Evolutionary conservation across 2,797 vertebrate species (phyloP).

Genomic region (Sebastes minor): DNA sequence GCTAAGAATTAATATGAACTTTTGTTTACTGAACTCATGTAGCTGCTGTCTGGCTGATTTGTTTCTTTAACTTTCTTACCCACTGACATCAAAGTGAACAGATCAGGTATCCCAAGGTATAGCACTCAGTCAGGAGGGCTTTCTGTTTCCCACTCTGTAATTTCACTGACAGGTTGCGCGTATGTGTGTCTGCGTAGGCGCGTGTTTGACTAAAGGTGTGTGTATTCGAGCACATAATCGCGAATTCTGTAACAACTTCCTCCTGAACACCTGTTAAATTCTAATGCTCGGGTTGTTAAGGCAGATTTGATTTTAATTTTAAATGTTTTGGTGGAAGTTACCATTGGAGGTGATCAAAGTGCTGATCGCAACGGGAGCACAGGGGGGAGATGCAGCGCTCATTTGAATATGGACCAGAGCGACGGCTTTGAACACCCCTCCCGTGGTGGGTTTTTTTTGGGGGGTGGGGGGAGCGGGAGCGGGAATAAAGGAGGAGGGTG

Average conservation of each 20-base stretch:
- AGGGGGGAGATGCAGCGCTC: slow-evolving; percentile 59
- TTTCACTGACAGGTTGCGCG: slow-evolving; percentile 73
- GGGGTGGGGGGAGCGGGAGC: neutral
- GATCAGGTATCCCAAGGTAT: slow-evolving; percentile 78
- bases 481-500: slow-evolving; percentile 37
- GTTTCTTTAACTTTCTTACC: slow-evolving; percentile 79
- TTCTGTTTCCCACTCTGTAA: slow-evolving; percentile 80
- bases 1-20: slow-evolving; percentile 77
- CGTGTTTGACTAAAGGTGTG: slow-evolving; percentile 59
- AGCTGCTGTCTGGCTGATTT: slow-evolving; percentile 76
- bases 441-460: slow-evolving; percentile 41
- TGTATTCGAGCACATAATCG: slow-evolving; percentile 73
- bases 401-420: slow-evolving; percentile 81
- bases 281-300: slow-evolving; percentile 80
- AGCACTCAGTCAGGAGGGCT: slow-evolving; percentile 74
- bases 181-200: slow-evolving; percentile 39
- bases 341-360: slow-evolving; percentile 78
- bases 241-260: slow-evolving; percentile 83
- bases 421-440: slow-evolving; percentile 78
- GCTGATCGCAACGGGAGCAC: slow-evolving; percentile 73
- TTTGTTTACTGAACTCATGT: slow-evolving; percentile 82
- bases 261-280: slow-evolving; percentile 83
- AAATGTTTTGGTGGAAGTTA: slow-evolving; percentile 81
- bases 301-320: slow-evolving; percentile 83
- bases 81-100: slow-evolving; percentile 83